These are phyloP conservation scores for Leptoteleia sp. DNA, from an alignment of 1,140 invertebrate genomes.

Conservation along the genomic window DNA sequence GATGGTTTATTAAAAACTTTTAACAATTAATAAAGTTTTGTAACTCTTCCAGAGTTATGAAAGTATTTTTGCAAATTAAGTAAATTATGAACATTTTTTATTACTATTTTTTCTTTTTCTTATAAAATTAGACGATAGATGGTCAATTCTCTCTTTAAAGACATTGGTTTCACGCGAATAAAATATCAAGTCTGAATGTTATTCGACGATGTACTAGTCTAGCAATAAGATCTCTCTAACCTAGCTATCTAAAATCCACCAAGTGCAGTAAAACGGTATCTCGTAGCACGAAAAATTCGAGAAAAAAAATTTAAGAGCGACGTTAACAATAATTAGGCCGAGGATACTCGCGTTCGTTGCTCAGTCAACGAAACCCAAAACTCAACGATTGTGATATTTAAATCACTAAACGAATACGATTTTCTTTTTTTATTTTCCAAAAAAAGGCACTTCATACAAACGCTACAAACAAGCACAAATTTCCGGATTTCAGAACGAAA, in stretches of 20 bases:
- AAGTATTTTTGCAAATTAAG: too few species aligned
- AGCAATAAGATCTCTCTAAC: conserved; percentile 60
- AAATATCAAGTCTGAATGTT: conserved; percentile 7
- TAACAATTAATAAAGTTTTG: too few species aligned
- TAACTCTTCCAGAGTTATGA: too few species aligned
- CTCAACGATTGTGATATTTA: conserved; percentile 24
- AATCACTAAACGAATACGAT: conserved; percentile 31
- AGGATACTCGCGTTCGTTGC: conserved; percentile 56
- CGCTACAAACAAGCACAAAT: conserved; percentile 59
- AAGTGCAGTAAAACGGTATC: conserved; percentile 59
- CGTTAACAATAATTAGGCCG: conserved; percentile 59
- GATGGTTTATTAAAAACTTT: too few species aligned
- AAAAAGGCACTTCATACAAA: conserved; percentile 65
- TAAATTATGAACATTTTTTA: too few species aligned
- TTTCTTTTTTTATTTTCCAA: conserved; percentile 25
- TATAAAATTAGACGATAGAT: too few species aligned
- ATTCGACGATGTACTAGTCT: conserved; percentile 45
- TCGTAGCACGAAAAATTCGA: conserved; percentile 40
- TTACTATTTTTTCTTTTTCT: too few species aligned
- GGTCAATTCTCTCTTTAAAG: too few species aligned
- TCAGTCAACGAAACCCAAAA: conserved; percentile 50
- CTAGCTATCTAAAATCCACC: conserved; percentile 70
- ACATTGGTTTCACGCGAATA: conserved; percentile 15
- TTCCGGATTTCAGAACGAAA: conserved; percentile 46
- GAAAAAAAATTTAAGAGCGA: conserved; percentile 43